Conservation (phyloP, 2,888 invertebrate species). For the Chouioia cunea region DNA sequence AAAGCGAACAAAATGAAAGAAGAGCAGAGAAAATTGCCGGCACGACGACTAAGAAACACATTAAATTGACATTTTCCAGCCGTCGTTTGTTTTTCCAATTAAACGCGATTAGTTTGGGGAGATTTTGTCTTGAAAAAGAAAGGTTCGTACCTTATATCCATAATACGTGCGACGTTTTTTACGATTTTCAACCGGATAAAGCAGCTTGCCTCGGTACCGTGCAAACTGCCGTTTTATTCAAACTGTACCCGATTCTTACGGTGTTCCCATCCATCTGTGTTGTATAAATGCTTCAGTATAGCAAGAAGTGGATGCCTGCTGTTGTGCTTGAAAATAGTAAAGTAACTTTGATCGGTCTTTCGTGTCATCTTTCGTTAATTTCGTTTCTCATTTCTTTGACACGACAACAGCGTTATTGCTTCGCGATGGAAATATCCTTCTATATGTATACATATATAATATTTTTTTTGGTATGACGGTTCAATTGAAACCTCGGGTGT, state of each 20-base stretch:
- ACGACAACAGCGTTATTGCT: no score
- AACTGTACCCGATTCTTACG: slow-evolving; percentile 16
- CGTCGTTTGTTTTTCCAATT: slow-evolving; percentile 19
- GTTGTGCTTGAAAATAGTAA: slow-evolving; percentile 8
- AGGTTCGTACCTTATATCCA: background rate
- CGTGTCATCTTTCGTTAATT: background rate
- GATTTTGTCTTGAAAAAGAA: slow-evolving; percentile 1
- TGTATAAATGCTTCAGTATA: slow-evolving; percentile 1
- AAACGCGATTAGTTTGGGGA: background rate
- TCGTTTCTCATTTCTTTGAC: background rate
- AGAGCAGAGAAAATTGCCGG: no score
- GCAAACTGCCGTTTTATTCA: slow-evolving; percentile 36
- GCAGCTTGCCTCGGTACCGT: background rate
- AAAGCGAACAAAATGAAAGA: no score
- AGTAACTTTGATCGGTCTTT: slow-evolving; percentile 6
- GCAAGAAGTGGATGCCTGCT: background rate
- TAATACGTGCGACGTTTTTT: slow-evolving; percentile 6
- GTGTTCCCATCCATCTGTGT: background rate
- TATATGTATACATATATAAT: no score
- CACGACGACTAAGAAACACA: no score
- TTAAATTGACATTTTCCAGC: no score
- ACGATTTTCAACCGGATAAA: slow-evolving; percentile 3
- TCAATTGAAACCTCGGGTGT: no score
- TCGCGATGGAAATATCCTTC: no score
- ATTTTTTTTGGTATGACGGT: no score